Conservation (phyloP, 2,797 vertebrate genomes). For the Sphenopsis melanotis region DNA sequence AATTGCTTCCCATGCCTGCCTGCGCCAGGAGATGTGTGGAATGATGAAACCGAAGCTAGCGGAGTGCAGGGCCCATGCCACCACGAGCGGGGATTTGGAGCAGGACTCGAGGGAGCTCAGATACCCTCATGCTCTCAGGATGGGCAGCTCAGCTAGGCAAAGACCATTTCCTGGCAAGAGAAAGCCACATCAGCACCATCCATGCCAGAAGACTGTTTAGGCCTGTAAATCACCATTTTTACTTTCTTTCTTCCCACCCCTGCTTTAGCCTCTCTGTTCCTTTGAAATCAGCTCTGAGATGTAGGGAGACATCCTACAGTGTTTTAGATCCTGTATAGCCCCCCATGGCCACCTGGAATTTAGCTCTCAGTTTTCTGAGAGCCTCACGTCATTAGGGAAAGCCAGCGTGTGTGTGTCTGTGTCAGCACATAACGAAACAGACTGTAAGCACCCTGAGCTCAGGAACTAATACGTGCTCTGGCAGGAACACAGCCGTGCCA, state of each 20-base stretch:
- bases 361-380: background rate
- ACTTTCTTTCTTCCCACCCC: background rate
- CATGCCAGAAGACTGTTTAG: background rate
- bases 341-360: background rate
- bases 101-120: background rate
- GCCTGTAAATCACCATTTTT: background rate
- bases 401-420: background rate
- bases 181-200: background rate
- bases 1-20: conserved; percentile 13
- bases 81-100: background rate
- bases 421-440: conserved; percentile 58
- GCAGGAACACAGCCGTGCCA: conserved; percentile 32
- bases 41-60: background rate
- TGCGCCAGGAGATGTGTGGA: background rate
- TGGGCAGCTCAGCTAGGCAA: background rate
- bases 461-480: conserved; percentile 57
- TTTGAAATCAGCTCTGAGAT: background rate
- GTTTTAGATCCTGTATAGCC: background rate
- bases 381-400: background rate
- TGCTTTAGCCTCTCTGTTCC: background rate
- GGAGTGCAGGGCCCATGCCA: background rate
- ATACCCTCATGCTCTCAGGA: background rate
- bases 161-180: background rate
- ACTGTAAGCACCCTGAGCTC: conserved; percentile 44
- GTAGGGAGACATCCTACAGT: background rate